phyloP scores from a whole-genome alignment of 1,140 invertebrate genomes.

The Cyclina sinensis region DNA sequence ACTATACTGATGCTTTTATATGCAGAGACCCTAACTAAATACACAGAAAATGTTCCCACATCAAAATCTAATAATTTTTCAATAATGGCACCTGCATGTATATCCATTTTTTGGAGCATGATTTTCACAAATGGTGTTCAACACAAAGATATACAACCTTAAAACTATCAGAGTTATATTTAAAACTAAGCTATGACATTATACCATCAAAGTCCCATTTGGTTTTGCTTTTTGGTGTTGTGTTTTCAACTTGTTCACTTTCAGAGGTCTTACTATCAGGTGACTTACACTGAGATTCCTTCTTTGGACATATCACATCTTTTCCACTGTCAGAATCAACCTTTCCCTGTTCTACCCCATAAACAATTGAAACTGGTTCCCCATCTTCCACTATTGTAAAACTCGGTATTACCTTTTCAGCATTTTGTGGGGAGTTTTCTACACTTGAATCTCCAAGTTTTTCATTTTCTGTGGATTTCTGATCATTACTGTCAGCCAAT shows the following conservation, averaged over 20 bases:
- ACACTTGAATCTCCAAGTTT: background rate
- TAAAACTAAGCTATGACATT: background rate
- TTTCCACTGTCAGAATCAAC: background rate
- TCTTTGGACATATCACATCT: background rate
- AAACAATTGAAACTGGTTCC: slow-evolving; percentile 5
- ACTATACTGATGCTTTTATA: too few relatives aligned
- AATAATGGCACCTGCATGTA: too few relatives aligned
- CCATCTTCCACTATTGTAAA: slow-evolving; percentile 33
- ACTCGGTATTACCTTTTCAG: background rate
- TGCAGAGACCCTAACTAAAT: too few relatives aligned
- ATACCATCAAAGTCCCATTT: slow-evolving; percentile 53
- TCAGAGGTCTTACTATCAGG: background rate
- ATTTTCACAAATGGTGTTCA: too few relatives aligned
- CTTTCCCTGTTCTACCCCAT: background rate
- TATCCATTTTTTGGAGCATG: too few relatives aligned
- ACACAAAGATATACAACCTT: too few relatives aligned
- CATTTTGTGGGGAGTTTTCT: background rate
- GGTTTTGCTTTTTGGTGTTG: background rate
- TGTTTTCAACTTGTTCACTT: background rate
- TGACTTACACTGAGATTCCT: background rate
- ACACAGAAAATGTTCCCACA: too few relatives aligned
- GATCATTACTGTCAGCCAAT: background rate
- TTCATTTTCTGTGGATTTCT: background rate
- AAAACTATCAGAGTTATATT: background rate
- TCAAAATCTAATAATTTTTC: too few relatives aligned